Percentiles rank a stretch among this genome's conserved stretches.
Evolutionary conservation across 2,888 invertebrate genomes (phyloP).

Genomic region (Tetragonisca angustula): DNA sequence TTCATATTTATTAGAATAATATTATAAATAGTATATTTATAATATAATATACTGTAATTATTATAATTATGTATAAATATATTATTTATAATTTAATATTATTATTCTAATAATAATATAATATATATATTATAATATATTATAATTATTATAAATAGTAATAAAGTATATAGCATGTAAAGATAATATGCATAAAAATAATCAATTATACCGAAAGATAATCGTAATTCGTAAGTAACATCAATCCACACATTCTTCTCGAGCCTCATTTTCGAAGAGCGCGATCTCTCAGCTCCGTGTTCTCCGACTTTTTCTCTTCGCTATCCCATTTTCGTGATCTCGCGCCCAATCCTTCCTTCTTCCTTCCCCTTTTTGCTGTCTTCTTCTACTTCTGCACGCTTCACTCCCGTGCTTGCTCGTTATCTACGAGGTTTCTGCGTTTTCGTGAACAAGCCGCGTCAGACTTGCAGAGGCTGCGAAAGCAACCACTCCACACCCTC

Average conservation of each 20-base stretch:
- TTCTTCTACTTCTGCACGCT: slow-evolving; percentile 16
- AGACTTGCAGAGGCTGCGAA: slow-evolving; percentile 46
- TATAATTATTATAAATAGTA: too few relatives aligned
- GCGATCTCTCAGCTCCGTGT: slow-evolving; percentile 24
- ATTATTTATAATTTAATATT: too few relatives aligned
- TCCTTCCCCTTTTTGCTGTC: neutral
- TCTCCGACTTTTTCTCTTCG: neutral
- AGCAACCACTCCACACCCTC: slow-evolving; percentile 26
- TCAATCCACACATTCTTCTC: neutral
- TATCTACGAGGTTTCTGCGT: slow-evolving; percentile 52
- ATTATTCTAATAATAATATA: too few relatives aligned
- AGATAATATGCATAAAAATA: too few relatives aligned
- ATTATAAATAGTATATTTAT: too few relatives aligned
- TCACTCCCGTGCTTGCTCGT: slow-evolving; percentile 23
- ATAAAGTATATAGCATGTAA: too few relatives aligned
- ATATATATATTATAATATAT: too few relatives aligned
- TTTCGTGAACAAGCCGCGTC: slow-evolving; percentile 49
- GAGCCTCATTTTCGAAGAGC: neutral
- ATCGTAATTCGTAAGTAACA: neutral
- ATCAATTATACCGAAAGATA: neutral
- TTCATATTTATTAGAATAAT: too few relatives aligned
- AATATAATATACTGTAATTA: too few relatives aligned
- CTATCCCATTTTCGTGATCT: neutral
- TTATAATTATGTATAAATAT: too few relatives aligned
- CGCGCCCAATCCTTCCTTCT: neutral